A percentile compares a stretch with the other conserved stretches of the same genome.
These are phyloP conservation scores for Gymnosoma rotundatum DNA, from an alignment of 2,888 invertebrate species.

Conservation along the genomic window DNA sequence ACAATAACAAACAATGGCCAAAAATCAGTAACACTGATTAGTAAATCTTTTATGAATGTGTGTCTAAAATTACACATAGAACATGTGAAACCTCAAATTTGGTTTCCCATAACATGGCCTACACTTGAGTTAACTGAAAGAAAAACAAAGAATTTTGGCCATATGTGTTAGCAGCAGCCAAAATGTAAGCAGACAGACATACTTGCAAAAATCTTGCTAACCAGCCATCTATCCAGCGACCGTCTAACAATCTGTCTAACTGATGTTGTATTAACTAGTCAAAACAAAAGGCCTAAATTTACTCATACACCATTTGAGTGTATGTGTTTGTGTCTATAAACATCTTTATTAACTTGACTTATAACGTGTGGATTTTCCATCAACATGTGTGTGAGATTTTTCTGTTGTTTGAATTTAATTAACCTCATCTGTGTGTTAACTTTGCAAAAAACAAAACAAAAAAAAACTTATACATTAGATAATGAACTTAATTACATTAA, in stretches of 20 bases:
- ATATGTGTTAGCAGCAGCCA: conserved; percentile 29
- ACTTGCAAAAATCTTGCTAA: conserved; percentile 1
- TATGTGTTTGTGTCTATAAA: conserved; percentile 12
- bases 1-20: conserved; percentile 17
- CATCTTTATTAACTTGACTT: conserved; percentile 40
- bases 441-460: conserved; percentile 15
- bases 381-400: conserved; percentile 41
- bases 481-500: conserved; percentile 10
- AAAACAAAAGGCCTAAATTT: conserved; percentile 50
- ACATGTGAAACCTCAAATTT: conserved; percentile 65
- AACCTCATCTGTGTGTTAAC: conserved; percentile 57
- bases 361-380: conserved; percentile 43
- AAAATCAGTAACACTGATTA: conserved; percentile 37
- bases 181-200: background rate
- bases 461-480: conserved; percentile 23
- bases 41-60: conserved; percentile 35
- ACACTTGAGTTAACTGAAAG: conserved; percentile 20
- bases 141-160: conserved; percentile 11
- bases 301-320: background rate
- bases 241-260: conserved; percentile 11
- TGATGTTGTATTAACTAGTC: conserved; percentile 29
- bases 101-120: conserved; percentile 63
- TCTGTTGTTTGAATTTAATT: conserved; percentile 65
- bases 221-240: conserved; percentile 5
- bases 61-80: conserved; percentile 42